Evolutionary conservation across 2,797 vertebrate species (phyloP), one percentile per base, ranked within the genome.

Genomic region (Falco novaeseelandiae): DNA sequence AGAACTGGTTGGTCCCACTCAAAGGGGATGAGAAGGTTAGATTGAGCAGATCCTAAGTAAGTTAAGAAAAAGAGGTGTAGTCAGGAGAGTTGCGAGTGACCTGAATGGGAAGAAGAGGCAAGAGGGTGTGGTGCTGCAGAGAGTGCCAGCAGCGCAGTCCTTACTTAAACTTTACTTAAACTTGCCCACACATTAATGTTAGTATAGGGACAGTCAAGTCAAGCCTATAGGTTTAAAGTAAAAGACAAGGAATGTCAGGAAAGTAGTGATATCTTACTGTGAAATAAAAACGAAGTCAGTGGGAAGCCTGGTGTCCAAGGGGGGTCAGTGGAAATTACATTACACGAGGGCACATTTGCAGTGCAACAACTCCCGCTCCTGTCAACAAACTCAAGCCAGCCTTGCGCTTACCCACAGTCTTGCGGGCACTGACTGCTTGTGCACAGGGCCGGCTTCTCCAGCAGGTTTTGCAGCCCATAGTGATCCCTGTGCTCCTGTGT

Each of bases 381-480:
- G 36, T 21, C 61, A 72, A 30, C 40, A 61, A 36, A 86, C 46
- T 12, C 8, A 8, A 52, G 54, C 2, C 40, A 58, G 34, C 18
- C 55, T 62, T 0, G 0, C 0, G 0, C 34, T 65, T 36, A 49
- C 18, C 40, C 3, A 1, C 0, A 0, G 23, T n/a, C 51, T n/a
- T 49, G 14, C 0, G 16, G 34, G 27, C 36, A 18, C 40, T 8
- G n/a, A 12, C 19, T 52, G 15, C 36, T 32, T 25, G 32, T 29
- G 58, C 10, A 1, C 15, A 15, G 54, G 38, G n/a, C 13, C 10
- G 3, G 46, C 30, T 79, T 48, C 71, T 87, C 26, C 34, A n/a
- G 38, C 4, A 18, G 51, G 62, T n/a, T 85, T 52, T 70, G 30
- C 44, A 65, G 48, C 34, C 34, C 0, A 0, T 4, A 65, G 19